phyloP scores from a whole-genome alignment of 2,797 vertebrate genomes.

The Tiaroga cobitis region DNA sequence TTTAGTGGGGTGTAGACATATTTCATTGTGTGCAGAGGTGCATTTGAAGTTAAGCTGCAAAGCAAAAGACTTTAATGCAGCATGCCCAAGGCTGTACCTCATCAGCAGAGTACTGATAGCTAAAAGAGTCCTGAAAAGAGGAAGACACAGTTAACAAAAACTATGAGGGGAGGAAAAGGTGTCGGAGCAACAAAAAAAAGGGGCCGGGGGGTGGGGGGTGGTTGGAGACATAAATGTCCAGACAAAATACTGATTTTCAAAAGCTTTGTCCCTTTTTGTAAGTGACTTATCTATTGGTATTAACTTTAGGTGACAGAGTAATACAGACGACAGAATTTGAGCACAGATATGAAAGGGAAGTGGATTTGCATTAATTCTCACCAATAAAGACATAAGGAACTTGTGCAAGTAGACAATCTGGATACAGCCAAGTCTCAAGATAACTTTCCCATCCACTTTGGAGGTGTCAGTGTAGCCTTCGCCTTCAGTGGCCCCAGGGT shows the following conservation, averaged over 20 bases:
- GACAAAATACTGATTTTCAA: background rate
- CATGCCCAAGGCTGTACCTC: conserved; percentile 80
- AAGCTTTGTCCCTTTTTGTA: background rate
- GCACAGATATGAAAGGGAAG: background rate
- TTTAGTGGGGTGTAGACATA: conserved; percentile 3
- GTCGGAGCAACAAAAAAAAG: conserved; percentile 23
- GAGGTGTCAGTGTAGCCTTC: conserved; percentile 86
- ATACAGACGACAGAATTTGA: background rate
- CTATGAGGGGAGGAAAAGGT: conserved; percentile 39
- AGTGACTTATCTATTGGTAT: background rate
- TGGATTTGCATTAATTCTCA: conserved; percentile 69
- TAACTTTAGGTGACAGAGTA: background rate
- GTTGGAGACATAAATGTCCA: background rate
- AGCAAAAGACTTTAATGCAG: conserved; percentile 67
- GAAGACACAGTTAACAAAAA: conserved; percentile 72
- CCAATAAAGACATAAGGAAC: conserved; percentile 90
- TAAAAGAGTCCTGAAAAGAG: conserved; percentile 80
- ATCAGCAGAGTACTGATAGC: conserved; percentile 77
- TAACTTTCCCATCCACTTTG: conserved; percentile 88
- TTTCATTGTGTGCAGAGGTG: conserved; percentile 52
- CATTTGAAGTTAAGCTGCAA: conserved; percentile 66
- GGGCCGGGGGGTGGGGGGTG: background rate
- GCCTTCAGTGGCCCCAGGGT: conserved; percentile 85
- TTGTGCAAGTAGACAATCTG: conserved; percentile 93
- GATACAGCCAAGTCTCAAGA: conserved; percentile 90